A percentile compares a stretch with the other conserved stretches of the same genome.
Evolutionary conservation across 2,888 invertebrate species (phyloP).

Genomic region (Oscheius sp.): DNA sequence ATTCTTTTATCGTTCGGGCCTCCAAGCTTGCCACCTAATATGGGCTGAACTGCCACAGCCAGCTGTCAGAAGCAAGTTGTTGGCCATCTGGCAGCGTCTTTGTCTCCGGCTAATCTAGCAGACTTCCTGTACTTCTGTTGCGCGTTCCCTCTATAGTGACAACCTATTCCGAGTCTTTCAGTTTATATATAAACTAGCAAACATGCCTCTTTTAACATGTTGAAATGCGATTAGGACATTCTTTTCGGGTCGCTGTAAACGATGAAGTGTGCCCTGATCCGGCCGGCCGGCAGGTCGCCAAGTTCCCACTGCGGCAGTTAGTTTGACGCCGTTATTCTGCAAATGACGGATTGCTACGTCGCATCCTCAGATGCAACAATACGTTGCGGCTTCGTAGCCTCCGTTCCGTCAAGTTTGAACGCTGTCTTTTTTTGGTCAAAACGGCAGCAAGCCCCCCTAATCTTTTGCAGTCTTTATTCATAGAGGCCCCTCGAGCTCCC

Average conservation of each 20-base stretch:
- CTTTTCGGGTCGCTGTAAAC: too few relatives aligned
- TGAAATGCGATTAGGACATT: too few relatives aligned
- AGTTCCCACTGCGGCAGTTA: constrained; percentile 34
- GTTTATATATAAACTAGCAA: too few relatives aligned
- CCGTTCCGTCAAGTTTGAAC: constrained; percentile 17
- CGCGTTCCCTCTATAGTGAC: background rate
- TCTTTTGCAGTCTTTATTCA: constrained; percentile 23
- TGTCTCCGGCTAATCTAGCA: constrained; percentile 28
- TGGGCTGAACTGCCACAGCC: constrained; percentile 18
- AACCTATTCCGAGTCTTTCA: background rate
- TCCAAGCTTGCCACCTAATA: background rate
- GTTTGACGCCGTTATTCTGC: constrained; percentile 38
- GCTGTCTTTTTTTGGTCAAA: background rate
- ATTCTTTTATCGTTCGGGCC: background rate
- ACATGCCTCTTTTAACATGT: too few relatives aligned
- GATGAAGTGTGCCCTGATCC: constrained; percentile 8
- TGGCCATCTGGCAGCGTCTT: constrained; percentile 32
- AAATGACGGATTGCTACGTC: constrained; percentile 31
- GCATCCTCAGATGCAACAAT: constrained; percentile 31
- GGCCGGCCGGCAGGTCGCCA: background rate
- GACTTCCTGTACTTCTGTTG: constrained; percentile 24
- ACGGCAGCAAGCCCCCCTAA: background rate
- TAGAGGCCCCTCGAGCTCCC: constrained; percentile 3
- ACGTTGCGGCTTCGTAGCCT: background rate
- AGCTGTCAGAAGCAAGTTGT: constrained; percentile 35